A percentile compares a stretch with the other conserved stretches of the same genome.
These are phyloP conservation scores for Lasioglossum lativentre DNA, from an alignment of 2,888 invertebrate genomes.

Conservation along the genomic window DNA sequence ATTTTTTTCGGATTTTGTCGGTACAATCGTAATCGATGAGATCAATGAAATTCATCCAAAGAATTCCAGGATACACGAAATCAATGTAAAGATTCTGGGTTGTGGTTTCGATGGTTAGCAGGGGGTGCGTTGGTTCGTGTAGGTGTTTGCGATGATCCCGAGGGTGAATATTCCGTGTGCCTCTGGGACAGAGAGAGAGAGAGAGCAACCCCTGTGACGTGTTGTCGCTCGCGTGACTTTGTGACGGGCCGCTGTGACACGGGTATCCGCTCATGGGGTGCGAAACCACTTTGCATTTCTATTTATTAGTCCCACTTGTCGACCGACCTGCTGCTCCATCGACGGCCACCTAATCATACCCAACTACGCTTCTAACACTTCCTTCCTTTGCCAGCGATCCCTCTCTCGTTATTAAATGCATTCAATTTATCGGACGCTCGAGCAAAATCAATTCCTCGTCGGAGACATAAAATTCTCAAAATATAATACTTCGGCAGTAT, in stretches of 20 bases:
- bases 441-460: background rate
- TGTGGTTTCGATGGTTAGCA: background rate
- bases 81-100: background rate
- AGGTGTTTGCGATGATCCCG: background rate
- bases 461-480: background rate
- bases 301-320: conserved; percentile 22
- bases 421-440: background rate
- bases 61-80: background rate
- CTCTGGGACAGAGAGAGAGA: background rate
- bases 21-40: too few relatives aligned
- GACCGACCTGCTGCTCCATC: background rate
- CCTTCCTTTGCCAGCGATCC: background rate
- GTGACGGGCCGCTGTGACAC: conserved; percentile 37
- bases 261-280: conserved; percentile 15
- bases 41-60: too few relatives aligned
- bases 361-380: background rate
- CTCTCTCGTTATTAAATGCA: background rate
- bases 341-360: conserved; percentile 1
- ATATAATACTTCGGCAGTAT: too few relatives aligned
- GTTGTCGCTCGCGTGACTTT: conserved; percentile 21
- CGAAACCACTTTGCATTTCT: conserved; percentile 38
- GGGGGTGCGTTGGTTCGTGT: background rate
- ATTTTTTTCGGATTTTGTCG: too few relatives aligned
- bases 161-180: background rate
- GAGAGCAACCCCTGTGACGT: conserved; percentile 10